phyloP scores from a whole-genome alignment of 37 sponge, comb jelly and placozoan species.

The Chondrilla cf. caribensis region DNA sequence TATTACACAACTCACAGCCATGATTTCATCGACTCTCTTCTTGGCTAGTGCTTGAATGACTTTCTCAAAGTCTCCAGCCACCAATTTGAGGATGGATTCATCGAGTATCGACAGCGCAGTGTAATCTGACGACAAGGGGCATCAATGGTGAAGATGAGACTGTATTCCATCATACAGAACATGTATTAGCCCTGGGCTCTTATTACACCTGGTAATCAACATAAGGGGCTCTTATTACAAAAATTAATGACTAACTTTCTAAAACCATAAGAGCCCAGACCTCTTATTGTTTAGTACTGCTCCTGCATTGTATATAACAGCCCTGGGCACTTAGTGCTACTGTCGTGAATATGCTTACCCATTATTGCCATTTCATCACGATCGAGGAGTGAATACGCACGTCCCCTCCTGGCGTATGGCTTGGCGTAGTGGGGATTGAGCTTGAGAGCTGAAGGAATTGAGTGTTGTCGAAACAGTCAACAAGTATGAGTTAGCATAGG shows the following conservation, averaged over 20 bases:
- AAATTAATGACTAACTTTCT: no score
- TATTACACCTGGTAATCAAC: no score
- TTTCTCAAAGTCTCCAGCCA: slow-evolving; percentile 19
- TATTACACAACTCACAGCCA: slow-evolving; percentile 29
- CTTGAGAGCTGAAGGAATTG: slow-evolving; percentile 24
- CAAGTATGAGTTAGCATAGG: not conserved
- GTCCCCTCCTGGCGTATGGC: slow-evolving; percentile 43
- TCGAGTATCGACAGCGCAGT: slow-evolving; percentile 52
- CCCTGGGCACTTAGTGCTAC: no score
- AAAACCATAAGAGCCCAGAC: no score
- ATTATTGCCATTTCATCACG: slow-evolving; percentile 45
- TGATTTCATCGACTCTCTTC: slow-evolving; percentile 24
- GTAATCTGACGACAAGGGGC: slow-evolving; percentile 34
- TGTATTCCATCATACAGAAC: not conserved
- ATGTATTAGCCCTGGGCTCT: not conserved
- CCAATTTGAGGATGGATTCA: slow-evolving; percentile 20
- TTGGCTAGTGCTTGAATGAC: slow-evolving; percentile 38
- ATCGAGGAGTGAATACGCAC: slow-evolving; percentile 38
- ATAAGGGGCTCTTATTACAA: no score
- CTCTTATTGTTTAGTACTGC: no score
- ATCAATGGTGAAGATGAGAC: not conserved
- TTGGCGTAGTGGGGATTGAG: slow-evolving; percentile 59
- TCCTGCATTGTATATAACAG: no score
- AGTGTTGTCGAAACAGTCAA: not conserved
- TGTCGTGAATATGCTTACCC: slow-evolving; percentile 22